Percentiles rank a stretch among this genome's conserved stretches.
Evolutionary conservation across 2,888 invertebrate species (phyloP).

Genomic region (Melieria picta): DNA sequence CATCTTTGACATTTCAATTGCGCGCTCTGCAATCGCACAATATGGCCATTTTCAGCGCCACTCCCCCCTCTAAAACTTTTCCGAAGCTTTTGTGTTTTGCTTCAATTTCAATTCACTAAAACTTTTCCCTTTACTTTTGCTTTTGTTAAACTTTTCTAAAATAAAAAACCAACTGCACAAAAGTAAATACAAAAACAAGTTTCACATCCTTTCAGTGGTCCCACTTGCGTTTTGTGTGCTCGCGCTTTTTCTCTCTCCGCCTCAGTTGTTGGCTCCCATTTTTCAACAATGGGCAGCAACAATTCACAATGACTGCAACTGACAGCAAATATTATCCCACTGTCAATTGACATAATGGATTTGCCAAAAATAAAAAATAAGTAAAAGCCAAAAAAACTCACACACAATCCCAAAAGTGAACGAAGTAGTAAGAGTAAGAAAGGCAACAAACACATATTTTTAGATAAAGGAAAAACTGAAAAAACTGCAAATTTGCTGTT

Average conservation of each 20-base stretch:
- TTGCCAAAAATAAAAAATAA: conserved; percentile 19
- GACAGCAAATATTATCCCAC: conserved; percentile 65
- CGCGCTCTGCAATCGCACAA: conserved; percentile 13
- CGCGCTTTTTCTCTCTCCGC: conserved; percentile 30
- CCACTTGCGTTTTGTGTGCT: conserved; percentile 17
- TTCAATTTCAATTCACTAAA: conserved; percentile 32
- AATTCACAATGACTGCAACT: conserved; percentile 61
- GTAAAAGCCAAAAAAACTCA: neutral
- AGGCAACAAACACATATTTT: neutral
- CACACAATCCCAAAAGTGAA: neutral
- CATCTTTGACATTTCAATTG: conserved; percentile 33
- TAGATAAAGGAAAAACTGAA: conserved; percentile 4
- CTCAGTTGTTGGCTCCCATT: conserved; percentile 37
- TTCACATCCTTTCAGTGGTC: neutral
- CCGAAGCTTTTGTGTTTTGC: conserved; percentile 22
- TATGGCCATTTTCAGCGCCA: conserved; percentile 17
- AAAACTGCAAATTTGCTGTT: neutral
- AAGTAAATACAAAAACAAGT: conserved; percentile 10
- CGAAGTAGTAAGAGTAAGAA: neutral
- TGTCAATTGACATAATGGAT: conserved; percentile 66
- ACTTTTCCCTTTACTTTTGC: conserved; percentile 13
- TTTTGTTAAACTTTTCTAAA: conserved; percentile 4
- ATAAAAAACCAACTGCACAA: conserved; percentile 4
- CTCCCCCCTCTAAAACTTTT: conserved; percentile 15
- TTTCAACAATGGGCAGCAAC: conserved; percentile 44